phyloP scores from a whole-genome alignment of 2,113 vertebrate species.

The Callorhinus ursinus region DNA sequence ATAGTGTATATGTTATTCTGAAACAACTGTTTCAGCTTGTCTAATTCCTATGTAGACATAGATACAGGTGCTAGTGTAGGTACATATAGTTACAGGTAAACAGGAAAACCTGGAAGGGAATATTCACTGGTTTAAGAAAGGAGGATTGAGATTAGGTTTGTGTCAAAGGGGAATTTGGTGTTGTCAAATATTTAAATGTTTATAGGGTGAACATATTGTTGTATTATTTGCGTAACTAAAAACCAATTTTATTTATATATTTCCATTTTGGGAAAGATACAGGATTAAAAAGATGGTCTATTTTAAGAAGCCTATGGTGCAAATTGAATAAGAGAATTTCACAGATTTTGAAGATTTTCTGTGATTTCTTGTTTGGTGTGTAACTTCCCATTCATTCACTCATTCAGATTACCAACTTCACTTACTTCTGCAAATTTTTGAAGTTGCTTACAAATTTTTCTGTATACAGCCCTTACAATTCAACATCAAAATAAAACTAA shows the following conservation, averaged over 20 bases:
- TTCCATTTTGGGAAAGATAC: background rate
- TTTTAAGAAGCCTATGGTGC: background rate
- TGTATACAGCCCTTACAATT: background rate
- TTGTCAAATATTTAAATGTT: background rate
- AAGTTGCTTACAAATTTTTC: background rate
- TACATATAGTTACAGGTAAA: background rate
- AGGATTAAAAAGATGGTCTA: background rate
- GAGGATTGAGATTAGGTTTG: background rate
- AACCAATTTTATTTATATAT: background rate
- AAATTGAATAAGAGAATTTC: background rate
- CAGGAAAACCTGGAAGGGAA: background rate
- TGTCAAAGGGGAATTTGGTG: background rate
- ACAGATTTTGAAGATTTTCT: background rate
- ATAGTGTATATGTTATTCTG: background rate
- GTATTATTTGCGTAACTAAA: conserved; percentile 18
- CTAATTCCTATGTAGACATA: background rate
- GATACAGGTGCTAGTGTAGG: background rate
- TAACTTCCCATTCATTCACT: background rate
- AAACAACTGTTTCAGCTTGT: background rate
- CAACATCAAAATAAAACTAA: background rate
- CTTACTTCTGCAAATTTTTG: background rate
- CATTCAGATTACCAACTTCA: background rate
- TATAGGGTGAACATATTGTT: background rate
- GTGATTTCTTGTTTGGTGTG: conserved; percentile 13
- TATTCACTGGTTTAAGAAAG: background rate